Base-by-base conservation (phyloP, 2,888 invertebrate genomes). In the Rhingia campestris region DNA sequence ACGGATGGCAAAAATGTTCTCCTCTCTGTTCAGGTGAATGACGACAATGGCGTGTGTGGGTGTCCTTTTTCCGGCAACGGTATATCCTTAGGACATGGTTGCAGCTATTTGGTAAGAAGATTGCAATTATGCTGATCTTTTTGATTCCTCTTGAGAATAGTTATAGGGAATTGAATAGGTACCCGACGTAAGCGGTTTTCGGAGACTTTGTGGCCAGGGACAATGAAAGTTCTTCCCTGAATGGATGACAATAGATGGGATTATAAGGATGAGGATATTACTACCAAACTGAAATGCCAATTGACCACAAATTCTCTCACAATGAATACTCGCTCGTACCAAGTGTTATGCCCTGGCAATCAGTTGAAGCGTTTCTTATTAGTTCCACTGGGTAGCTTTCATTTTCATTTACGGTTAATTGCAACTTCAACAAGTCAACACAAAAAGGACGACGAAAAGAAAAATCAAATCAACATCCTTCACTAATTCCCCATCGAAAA, bases 91-190 rank as follows among this genome's bases (percentile, higher is more conserved):
- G 84, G 80, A 84, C 74, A 69, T 80, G 35, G 70, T 51, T 79
- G 79, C 79, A 79, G 49, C 79, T 69, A 84, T 84, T 84, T 70
- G 41, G 49, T 54, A 80, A 80, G 80, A 56, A 59, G 84, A 75
- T 80, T 80, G 80, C 74, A 84, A 80, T 84, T 80, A 80, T 70
- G 84, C 64, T 84, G 80, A 84, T 84, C 80, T 74, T 12, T 61
- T 45, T 6, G 22, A 70, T 74, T 82, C 43, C 63, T 69, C 51
- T 63, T 59, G 10, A 59, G 67, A 67, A 67, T 73, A 73, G 41
- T 51, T 22, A 49, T n/a, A 12, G 5, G 53, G 39, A 51, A 63
- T 43, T 56, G 12, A 61, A 51, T 53, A 39, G 43, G 35, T 39
- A 61, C 9, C 49, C 14, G 30, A 69, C 49, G 30, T 59, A 76